phyloP scores from a whole-genome alignment of 2,797 vertebrate species.

The Galagoides demidoff region DNA sequence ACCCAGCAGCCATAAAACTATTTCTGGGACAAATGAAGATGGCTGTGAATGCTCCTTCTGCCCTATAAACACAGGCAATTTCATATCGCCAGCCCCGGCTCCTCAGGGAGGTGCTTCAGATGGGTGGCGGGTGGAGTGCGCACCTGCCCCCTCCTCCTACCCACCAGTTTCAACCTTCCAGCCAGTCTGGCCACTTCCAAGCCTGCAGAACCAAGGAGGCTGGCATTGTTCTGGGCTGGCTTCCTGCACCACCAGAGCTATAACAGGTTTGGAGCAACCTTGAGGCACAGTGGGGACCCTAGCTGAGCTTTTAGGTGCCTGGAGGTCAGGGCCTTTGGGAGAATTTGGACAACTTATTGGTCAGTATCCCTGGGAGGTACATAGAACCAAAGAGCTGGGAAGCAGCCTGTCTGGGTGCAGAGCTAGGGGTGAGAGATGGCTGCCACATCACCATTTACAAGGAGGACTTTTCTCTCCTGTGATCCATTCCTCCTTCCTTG shows the following conservation, averaged over 20 bases:
- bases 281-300: not conserved
- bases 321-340: not conserved
- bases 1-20: not conserved
- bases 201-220: not conserved
- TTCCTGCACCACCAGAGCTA: not conserved
- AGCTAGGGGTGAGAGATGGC: not conserved
- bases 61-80: not conserved
- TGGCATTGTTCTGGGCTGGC: not conserved
- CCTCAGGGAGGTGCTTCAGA: not conserved
- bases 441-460: not conserved
- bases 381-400: not conserved
- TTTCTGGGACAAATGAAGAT: not conserved
- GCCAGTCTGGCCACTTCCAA: not conserved
- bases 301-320: not conserved
- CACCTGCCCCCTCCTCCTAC: not conserved
- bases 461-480: too few species aligned
- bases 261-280: not conserved
- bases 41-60: not conserved
- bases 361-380: not conserved
- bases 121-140: accelerated
- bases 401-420: not conserved
- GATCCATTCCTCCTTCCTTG: not conserved
- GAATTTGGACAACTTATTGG: not conserved
- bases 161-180: not conserved
- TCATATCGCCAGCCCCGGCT: not conserved